Conservation (phyloP, 2,888 invertebrate species). For the Ennomos erosarius region DNA sequence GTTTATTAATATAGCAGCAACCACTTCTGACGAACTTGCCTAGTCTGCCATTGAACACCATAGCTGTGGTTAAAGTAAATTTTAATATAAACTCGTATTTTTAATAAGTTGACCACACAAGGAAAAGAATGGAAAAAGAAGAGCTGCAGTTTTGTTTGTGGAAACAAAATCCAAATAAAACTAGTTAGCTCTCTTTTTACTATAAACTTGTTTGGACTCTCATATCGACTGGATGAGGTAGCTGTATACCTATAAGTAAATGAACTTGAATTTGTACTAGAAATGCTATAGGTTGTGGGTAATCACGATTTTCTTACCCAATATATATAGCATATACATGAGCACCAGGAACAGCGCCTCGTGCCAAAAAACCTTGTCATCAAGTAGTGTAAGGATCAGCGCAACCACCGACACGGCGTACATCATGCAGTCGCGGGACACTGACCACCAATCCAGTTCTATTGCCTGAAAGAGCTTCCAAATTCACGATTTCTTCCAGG, state of each 20-base stretch:
- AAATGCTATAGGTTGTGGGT: too few relatives aligned
- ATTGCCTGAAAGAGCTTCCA: constrained; percentile 77
- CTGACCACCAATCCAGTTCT: constrained; percentile 91
- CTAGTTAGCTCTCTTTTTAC: too few relatives aligned
- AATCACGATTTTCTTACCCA: constrained; percentile 74
- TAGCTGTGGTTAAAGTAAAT: constrained; percentile 72
- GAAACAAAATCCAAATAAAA: too few relatives aligned
- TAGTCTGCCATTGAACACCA: constrained; percentile 88
- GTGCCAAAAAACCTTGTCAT: constrained; percentile 90
- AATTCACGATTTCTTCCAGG: too few relatives aligned
- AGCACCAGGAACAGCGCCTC: constrained; percentile 89
- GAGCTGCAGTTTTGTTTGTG: too few relatives aligned
- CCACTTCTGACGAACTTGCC: constrained; percentile 80
- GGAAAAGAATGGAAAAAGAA: too few relatives aligned
- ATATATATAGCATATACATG: constrained; percentile 89
- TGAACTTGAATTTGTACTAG: too few relatives aligned
- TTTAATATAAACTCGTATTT: background rate
- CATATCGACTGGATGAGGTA: too few relatives aligned
- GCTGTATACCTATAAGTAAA: too few relatives aligned
- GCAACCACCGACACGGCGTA: constrained; percentile 89
- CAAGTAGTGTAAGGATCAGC: constrained; percentile 88
- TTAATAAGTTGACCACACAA: too few relatives aligned
- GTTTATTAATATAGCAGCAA: constrained; percentile 74
- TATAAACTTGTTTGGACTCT: too few relatives aligned
- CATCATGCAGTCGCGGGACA: constrained; percentile 90